These are phyloP conservation scores for Tiphia femorata DNA, from an alignment of 2,888 invertebrate genomes.

Conservation along the genomic window DNA sequence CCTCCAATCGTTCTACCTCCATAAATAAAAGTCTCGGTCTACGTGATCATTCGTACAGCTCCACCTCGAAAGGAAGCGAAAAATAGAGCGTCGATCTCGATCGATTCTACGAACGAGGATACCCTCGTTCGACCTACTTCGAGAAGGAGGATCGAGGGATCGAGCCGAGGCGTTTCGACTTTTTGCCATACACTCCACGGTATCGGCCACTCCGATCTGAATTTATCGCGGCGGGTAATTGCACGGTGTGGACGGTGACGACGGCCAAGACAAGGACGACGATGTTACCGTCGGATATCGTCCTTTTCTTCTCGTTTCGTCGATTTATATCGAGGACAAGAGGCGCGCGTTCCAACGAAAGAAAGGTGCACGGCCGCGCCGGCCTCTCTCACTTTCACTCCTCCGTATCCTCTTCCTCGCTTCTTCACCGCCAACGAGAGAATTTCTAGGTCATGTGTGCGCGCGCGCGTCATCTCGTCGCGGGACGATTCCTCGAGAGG, in stretches of 20 bases:
- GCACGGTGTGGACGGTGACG: conserved; percentile 27
- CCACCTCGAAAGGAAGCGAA: too few species aligned
- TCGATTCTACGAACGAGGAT: conserved; percentile 5
- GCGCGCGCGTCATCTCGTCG: conserved; percentile 20
- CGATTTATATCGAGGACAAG: neutral
- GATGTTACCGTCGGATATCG: conserved; percentile 4
- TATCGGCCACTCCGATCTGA: conserved; percentile 38
- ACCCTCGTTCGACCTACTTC: conserved; percentile 45
- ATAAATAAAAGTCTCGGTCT: too few species aligned
- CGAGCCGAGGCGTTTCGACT: conserved; percentile 29
- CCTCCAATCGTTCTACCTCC: too few species aligned
- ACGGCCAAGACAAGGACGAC: conserved; percentile 29
- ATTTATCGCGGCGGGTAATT: conserved; percentile 48
- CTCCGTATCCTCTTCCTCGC: conserved; percentile 29
- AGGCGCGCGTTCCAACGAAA: conserved; percentile 5
- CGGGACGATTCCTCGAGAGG: conserved; percentile 9
- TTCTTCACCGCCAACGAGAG: conserved; percentile 31
- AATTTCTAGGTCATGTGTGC: conserved; percentile 38
- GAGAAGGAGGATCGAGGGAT: too few species aligned
- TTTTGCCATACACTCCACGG: conserved; percentile 29
- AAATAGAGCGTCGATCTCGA: too few species aligned
- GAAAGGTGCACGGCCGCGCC: too few species aligned
- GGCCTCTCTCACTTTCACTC: conserved; percentile 34
- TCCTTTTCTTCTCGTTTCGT: neutral
- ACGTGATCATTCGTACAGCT: too few species aligned